A percentile compares a stretch with the other conserved stretches of the same genome.
phyloP scores from a whole-genome alignment of 2,113 vertebrate species.

The Ranitomeya variabilis region DNA sequence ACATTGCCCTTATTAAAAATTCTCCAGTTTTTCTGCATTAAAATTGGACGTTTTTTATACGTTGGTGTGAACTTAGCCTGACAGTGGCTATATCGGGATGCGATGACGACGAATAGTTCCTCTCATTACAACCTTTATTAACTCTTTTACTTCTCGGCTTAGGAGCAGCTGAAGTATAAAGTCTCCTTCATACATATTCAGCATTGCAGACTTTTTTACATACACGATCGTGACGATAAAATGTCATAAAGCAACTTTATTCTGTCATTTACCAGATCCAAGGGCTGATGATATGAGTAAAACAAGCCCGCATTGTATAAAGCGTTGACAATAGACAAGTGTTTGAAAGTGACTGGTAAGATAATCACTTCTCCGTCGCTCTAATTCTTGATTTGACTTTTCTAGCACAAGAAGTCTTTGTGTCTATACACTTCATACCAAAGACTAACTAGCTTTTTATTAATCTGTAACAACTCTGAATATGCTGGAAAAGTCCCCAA shows the following conservation, averaged over 20 bases:
- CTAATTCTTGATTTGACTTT: conserved; percentile 56
- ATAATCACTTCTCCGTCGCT: conserved; percentile 24
- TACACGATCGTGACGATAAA: neutral
- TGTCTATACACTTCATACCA: conserved; percentile 46
- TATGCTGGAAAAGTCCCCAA: conserved; percentile 56
- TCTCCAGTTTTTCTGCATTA: no score
- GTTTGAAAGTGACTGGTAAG: conserved; percentile 38
- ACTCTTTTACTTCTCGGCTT: neutral
- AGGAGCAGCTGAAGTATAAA: neutral
- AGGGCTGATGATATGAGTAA: conserved; percentile 15
- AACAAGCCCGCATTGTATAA: neutral
- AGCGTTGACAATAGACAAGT: neutral
- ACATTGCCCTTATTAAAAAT: no score
- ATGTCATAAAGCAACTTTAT: conserved; percentile 16
- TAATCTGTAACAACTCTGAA: conserved; percentile 58
- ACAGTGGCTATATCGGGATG: no score
- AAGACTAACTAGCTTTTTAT: conserved; percentile 59
- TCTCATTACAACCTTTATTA: no score
- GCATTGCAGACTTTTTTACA: conserved; percentile 5
- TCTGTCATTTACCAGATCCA: conserved; percentile 3
- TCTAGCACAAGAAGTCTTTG: conserved; percentile 40
- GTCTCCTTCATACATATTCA: neutral
- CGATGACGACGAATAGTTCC: no score
- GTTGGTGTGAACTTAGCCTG: no score
- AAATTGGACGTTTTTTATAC: no score